These are phyloP conservation scores for Leptoteleia sp. DNA, from an alignment of 1,140 invertebrate species.

Conservation along the genomic window DNA sequence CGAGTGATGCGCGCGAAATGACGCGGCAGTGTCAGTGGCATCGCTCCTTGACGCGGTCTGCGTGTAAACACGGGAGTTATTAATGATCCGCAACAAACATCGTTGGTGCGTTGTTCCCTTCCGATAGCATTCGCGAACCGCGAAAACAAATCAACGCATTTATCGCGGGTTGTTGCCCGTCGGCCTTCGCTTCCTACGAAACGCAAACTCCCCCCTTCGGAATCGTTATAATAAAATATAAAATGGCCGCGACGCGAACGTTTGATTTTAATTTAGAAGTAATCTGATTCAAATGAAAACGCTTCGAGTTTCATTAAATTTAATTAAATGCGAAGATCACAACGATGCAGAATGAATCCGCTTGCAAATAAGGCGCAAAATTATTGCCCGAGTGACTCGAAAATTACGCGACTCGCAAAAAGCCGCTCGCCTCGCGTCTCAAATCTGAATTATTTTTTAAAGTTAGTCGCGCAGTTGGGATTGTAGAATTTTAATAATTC, in stretches of 20 bases:
- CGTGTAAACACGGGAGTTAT: conserved; percentile 54
- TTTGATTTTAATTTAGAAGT: conserved; percentile 49
- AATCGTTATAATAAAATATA: conserved; percentile 30
- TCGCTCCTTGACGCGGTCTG: conserved; percentile 26
- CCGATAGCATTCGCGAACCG: no score
- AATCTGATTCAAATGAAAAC: conserved; percentile 54
- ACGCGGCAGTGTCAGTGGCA: conserved; percentile 38
- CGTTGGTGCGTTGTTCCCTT: background rate
- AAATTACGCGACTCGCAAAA: conserved; percentile 11
- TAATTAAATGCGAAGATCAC: conserved; percentile 57
- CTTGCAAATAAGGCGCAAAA: conserved; percentile 30
- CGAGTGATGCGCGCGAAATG: conserved; percentile 17
- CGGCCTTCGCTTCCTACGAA: conserved; percentile 5
- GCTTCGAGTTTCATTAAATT: conserved; percentile 54
- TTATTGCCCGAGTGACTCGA: conserved; percentile 26
- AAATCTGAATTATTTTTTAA: background rate
- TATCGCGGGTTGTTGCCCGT: conserved; percentile 25
- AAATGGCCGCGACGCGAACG: conserved; percentile 18
- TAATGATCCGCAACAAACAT: conserved; percentile 34
- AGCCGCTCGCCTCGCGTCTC: background rate
- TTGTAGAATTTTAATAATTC: no score
- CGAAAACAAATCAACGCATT: conserved; percentile 29
- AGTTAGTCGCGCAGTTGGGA: no score
- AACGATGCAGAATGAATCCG: conserved; percentile 29
- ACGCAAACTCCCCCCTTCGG: conserved; percentile 1